Base-by-base conservation (phyloP, 2,113 vertebrate species). In the Eptatretus burgeri region DNA sequence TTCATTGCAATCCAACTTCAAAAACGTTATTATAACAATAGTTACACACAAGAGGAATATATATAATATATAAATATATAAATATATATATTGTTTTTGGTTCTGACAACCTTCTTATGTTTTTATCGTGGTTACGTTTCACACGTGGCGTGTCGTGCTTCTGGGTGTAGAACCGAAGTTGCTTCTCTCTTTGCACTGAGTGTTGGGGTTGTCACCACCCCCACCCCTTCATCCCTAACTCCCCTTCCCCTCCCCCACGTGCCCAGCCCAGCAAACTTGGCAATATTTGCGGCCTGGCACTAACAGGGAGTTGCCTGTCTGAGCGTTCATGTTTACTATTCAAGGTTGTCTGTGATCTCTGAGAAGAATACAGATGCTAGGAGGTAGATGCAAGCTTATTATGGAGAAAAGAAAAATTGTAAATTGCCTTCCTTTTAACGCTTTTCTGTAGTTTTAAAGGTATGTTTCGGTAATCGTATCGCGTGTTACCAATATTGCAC, bases 171-270 rank as follows among this genome's bases (percentile, higher is more conserved):
- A 82, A 76, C 80, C 76, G 81, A 82, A 84, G 84, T 81, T 88
- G 85, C 79, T 69, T 79, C 79, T 74, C 77, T 76, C 81, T 84
- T 94, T 95, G 89, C 91, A 93, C 86, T 91, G 87, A 84, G 79
- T 77, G 80, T 77, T 79, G 77, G 77, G 78, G 76, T 80, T 80
- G 76, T 80, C 80, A 41, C 27, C 27, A 7, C 27, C 27, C 27
- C 27, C 27, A 41, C 27, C 27, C 27, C 27, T 5, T 41, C 27
- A 7, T 41, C 27, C 27, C 27, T 41, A 41, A 41, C 27, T 41
- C 27, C 27, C 27, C 27, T 41, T 5, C 27, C 27, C 27, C 27
- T 41, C 27, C 27, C 27, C 27, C 27, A 5, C 27, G 27, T 41
- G 27, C 27, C 27, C 27, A 41, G 27, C 27, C 27, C 27, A 41